Conservation (phyloP, 2,797 vertebrate species). For the Artibeus jamaicensis region DNA sequence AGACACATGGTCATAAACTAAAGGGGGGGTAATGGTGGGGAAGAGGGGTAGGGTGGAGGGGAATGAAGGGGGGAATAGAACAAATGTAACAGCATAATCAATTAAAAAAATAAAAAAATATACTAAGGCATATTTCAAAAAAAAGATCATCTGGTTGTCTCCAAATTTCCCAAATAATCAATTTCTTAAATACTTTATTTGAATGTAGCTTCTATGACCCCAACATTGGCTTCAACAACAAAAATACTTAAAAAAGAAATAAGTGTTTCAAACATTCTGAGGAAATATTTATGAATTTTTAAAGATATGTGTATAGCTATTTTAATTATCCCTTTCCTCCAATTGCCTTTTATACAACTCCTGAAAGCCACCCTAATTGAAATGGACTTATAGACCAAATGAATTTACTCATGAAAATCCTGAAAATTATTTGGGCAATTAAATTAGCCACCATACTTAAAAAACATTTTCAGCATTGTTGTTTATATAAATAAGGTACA, state of each 20-base stretch:
- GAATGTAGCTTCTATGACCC: background rate
- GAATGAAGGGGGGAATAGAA: too few species aligned
- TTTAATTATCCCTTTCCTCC: background rate
- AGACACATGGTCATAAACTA: too few species aligned
- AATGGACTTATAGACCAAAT: background rate
- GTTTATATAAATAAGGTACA: background rate
- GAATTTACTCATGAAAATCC: background rate
- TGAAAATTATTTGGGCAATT: background rate
- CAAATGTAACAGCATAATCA: too few species aligned
- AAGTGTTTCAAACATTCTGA: background rate
- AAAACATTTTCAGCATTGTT: background rate
- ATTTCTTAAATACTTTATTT: conserved; percentile 17
- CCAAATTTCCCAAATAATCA: background rate
- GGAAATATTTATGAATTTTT: background rate
- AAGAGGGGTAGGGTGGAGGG: too few species aligned
- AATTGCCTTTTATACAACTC: background rate
- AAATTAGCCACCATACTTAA: background rate
- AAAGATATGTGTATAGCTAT: background rate
- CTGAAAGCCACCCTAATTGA: background rate
- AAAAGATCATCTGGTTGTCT: background rate
- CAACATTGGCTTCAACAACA: background rate
- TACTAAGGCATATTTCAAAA: too few species aligned
- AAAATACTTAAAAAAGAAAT: conserved; percentile 44
- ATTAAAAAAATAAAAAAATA: too few species aligned
- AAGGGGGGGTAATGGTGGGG: too few species aligned